A percentile compares a stretch with the other conserved stretches of the same genome.
These are phyloP conservation scores for Nasonovia ribisnigri DNA, from an alignment of 2,888 invertebrate species.

Conservation along the genomic window DNA sequence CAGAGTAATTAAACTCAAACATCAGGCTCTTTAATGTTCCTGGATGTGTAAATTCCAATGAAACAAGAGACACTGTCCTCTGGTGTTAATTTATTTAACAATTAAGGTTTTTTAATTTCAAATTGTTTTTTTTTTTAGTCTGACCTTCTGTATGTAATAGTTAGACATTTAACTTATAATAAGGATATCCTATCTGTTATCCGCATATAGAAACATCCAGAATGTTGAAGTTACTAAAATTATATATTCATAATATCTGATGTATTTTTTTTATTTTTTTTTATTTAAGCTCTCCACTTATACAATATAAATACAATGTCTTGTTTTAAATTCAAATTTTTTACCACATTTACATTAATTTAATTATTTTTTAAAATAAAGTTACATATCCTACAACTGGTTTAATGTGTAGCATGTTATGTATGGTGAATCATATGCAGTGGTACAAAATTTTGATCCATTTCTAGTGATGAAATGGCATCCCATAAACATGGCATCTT, in stretches of 20 bases:
- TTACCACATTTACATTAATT: conserved; percentile 10
- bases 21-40: conserved; percentile 58
- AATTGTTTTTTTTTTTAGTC: conserved; percentile 41
- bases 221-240: conserved; percentile 40
- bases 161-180: conserved; percentile 33
- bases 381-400: conserved; percentile 39
- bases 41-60: conserved; percentile 58
- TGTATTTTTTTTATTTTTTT: conserved; percentile 53
- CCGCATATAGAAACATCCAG: not conserved
- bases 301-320: conserved; percentile 61
- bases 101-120: conserved; percentile 55
- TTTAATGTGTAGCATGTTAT: conserved; percentile 68
- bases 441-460: conserved; percentile 69
- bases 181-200: conserved; percentile 28
- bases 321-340: conserved; percentile 46
- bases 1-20: conserved; percentile 60
- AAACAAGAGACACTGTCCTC: conserved; percentile 63
- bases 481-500: conserved; percentile 69
- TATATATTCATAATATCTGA: conserved; percentile 37
- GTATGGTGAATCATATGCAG: conserved; percentile 68
- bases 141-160: conserved; percentile 50
- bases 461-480: conserved; percentile 68
- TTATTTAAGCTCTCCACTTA: conserved; percentile 45
- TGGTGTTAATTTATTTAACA: conserved; percentile 64
- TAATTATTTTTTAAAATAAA: conserved; percentile 27